Percentiles rank a stretch among this genome's conserved stretches.
Evolutionary conservation across 35 echinoderm and acorn worm species (phyloP).

Genomic region (Acanthaster planci): DNA sequence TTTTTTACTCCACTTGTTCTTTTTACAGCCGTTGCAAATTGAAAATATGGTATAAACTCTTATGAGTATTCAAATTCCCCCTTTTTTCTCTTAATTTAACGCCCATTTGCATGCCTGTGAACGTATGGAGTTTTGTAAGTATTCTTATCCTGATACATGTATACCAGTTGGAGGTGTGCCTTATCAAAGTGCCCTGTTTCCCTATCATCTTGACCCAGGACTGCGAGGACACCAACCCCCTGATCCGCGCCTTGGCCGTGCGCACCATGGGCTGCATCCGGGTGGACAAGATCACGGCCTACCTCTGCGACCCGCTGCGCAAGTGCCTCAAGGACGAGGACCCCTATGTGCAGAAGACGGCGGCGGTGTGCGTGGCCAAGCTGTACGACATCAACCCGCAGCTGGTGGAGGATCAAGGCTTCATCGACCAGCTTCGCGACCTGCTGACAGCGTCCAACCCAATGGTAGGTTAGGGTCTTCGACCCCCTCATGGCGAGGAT

Average conservation of each 20-base stretch:
- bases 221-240: slow-evolving; percentile 93
- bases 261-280: slow-evolving; percentile 99
- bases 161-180: too few relatives aligned
- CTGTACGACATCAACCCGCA: slow-evolving; percentile 96
- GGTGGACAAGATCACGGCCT: slow-evolving; percentile 98
- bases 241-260: slow-evolving; percentile 92
- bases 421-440: slow-evolving; percentile 93
- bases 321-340: slow-evolving; percentile 99
- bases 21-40: too few relatives aligned
- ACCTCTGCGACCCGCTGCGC: slow-evolving; percentile 93
- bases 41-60: too few relatives aligned
- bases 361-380: slow-evolving; percentile 97
- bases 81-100: too few relatives aligned
- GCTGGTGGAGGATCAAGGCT: slow-evolving; percentile 97
- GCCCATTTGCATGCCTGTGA: too few relatives aligned
- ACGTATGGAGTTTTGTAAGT: too few relatives aligned
- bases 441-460: slow-evolving; percentile 93
- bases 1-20: too few relatives aligned
- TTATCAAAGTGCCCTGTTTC: too few relatives aligned
- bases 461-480: slow-evolving; percentile 61
- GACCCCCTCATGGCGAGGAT: too few relatives aligned
- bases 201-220: slow-evolving; percentile 50
- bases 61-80: too few relatives aligned
- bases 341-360: slow-evolving; percentile 97
- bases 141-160: too few relatives aligned